Evolutionary conservation across 2,888 invertebrate genomes (phyloP), one percentile per base, ranked within the genome.

Genomic region (Leptopilina syphax): DNA sequence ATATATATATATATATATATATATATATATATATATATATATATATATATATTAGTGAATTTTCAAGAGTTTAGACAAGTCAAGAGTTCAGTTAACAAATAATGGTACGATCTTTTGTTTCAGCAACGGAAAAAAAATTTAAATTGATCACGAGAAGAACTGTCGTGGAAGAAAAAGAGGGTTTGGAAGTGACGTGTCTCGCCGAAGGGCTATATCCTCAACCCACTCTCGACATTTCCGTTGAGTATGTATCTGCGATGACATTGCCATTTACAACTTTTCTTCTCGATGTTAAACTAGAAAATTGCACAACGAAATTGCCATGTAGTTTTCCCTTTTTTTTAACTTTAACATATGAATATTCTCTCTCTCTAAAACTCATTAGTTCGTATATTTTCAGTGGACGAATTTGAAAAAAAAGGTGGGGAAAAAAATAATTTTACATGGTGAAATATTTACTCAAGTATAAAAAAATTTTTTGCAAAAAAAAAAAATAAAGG

Each of bases 61-160:
- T 41, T 8, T 9, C 6, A 44, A 50, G 50, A 50, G 54, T 73
- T 73, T 6, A 41, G 57, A 57, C 9, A 34, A 73, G 54, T 34
- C 34, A 50, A 24, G 50, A 27, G 27, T 70, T 34, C 7, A 50
- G 70, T 70, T 54, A 70, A n/a, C 34, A 73, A 73, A 73, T 73
- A 57, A 73, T 54, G 34, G n/a, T 18, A 57, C 34, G 9, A 57
- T 73, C 6, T 57, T 85, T 82, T 87, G 83, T 88, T 90, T 77
- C 85, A 91, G 91, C 91, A 2, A 89, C 88, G 63, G 91, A 89
- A 79, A 88, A 90, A 78, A 90, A 88, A 81, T 91, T 91, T 79
- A 89, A 91, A 80, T 87, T 91, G 68, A 81, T 85, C 76, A 84
- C 85, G 80, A 86, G 85, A 80, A 89, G 87, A 83, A 87, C 86